Base-by-base conservation (phyloP, 30 jellyfish, hydroid and myxozoan species). In the Morbakka virulenta region DNA sequence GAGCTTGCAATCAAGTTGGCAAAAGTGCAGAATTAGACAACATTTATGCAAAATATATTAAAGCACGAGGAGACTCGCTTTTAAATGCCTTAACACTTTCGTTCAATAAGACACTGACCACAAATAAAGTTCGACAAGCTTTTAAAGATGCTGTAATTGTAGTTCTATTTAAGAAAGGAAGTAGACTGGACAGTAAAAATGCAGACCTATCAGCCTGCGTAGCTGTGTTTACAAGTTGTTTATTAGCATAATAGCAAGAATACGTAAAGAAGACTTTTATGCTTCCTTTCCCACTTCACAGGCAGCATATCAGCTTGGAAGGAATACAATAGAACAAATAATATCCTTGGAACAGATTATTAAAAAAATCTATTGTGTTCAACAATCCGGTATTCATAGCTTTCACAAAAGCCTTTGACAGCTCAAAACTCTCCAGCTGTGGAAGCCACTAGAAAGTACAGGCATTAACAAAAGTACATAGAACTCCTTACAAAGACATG, bases 301-400 rank as follows among this genome's bases (percentile, higher is more conserved):
- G 21, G 81, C 74, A 24, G 74, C 81, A 0, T 69, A 31, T 35
- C 78, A 66, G 33, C 64, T 3, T 31, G 78, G 78, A 62, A 66
- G 63, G 32, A 63, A 63, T 25, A 66, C 78, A 2, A 66, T 41
- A 6, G 57, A 41, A 41, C 57, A 41, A 17, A 17, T 41, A 6
- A 41, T 41, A 6, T 6, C 17, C 62, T 35, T 66, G 73, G 78
- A 66, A 31, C 2, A 66, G 0, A 0, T 21, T 14, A 1, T 28
- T 14, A 23, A 32, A 41, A 32, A 66, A 66, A 11, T 66, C 79
- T 11, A 66, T 66, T 14, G 29, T n/a, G 32, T 25, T 1, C 26
- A 66, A 21, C 79, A 66, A 4, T 0, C 63, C 20, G 13, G 81
- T 69, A 9, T 35, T 9, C 47, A 31, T 69, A 9, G 23, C 74